phyloP scores from a whole-genome alignment of 2,888 invertebrate species.

The Coenonympha glycerion region DNA sequence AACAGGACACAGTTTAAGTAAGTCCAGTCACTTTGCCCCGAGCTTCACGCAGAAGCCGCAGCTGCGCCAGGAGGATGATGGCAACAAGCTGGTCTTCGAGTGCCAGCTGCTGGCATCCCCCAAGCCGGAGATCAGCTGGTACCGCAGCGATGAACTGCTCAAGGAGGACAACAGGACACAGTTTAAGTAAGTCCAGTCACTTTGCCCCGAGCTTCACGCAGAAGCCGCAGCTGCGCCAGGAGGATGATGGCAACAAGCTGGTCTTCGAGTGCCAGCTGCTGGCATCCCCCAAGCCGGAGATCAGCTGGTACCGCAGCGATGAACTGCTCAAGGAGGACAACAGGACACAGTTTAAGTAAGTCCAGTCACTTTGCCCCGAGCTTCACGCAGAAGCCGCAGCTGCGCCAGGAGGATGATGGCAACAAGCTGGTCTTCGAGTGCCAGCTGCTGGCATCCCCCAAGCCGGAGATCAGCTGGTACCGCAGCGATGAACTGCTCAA shows the following conservation, averaged over 20 bases:
- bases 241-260: conserved; percentile 95
- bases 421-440: conserved; percentile 96
- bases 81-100: conserved; percentile 95
- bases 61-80: conserved; percentile 96
- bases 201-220: conserved; percentile 92
- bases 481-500: conserved; percentile 89
- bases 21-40: conserved; percentile 93
- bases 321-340: conserved; percentile 87
- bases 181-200: conserved; percentile 15
- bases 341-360: conserved; percentile 78
- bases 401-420: conserved; percentile 97
- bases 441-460: conserved; percentile 89
- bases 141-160: conserved; percentile 89
- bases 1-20: conserved; percentile 87
- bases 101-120: conserved; percentile 92
- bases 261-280: conserved; percentile 95
- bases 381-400: conserved; percentile 97
- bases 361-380: conserved; percentile 78
- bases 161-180: conserved; percentile 89
- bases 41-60: conserved; percentile 99
- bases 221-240: conserved; percentile 97
- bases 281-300: conserved; percentile 91
- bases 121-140: conserved; percentile 94
- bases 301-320: conserved; percentile 94
- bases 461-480: conserved; percentile 94